Conservation (phyloP, 1,140 invertebrate species). For the Leptopilina clavipes region DNA sequence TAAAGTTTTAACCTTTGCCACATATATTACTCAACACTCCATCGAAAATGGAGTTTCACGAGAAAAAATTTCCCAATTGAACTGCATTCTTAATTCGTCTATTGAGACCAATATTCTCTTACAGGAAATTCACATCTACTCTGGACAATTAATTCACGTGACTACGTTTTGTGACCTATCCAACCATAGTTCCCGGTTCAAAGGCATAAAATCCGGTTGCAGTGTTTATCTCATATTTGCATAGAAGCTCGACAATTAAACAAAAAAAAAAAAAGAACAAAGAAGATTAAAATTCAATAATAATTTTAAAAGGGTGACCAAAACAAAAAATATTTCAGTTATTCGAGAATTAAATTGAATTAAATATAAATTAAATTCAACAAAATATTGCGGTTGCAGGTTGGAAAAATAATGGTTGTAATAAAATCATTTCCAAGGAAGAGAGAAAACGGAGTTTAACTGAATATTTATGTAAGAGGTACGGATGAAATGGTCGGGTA, state of each 20-base stretch:
- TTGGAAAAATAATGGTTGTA: not conserved
- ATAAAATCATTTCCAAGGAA: not conserved
- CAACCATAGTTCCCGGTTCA: conserved; percentile 11
- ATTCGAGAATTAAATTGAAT: too few species aligned
- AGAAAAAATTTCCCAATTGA: conserved; percentile 3
- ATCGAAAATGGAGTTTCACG: not conserved
- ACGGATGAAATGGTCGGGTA: not conserved
- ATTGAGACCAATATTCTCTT: conserved; percentile 10
- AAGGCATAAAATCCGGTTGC: conserved; percentile 11
- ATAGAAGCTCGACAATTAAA: not conserved
- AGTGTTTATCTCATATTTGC: conserved; percentile 4
- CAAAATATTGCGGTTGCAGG: not conserved
- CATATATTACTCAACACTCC: not conserved
- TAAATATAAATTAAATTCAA: too few species aligned
- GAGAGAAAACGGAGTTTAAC: not conserved
- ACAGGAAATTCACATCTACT: conserved; percentile 3
- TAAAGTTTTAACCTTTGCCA: conserved; percentile 1
- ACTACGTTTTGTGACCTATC: conserved; percentile 19
- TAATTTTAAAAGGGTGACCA: not conserved
- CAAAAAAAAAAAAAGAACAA: not conserved
- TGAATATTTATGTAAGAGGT: conserved; percentile 4
- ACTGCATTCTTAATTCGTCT: not conserved
- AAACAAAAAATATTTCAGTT: too few species aligned
- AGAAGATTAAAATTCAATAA: not conserved
- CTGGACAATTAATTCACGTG: not conserved